Conservation (phyloP, 2,113 vertebrate species). For the Dendrocopos noguchii region DNA sequence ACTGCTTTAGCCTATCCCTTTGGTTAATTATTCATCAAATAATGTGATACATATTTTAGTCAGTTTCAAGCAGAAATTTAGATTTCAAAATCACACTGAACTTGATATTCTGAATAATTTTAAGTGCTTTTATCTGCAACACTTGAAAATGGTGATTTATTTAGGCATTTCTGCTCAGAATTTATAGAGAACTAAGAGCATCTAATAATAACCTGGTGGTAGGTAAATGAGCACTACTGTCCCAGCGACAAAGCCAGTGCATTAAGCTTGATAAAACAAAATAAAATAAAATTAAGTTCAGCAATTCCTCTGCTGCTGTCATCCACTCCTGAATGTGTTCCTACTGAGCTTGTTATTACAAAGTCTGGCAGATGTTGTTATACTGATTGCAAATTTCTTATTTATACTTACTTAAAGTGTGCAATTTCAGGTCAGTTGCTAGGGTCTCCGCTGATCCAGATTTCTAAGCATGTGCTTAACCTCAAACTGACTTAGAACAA, state of each 20-base stretch:
- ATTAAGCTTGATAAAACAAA: slow-evolving; percentile 40
- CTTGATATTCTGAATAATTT: slow-evolving; percentile 15
- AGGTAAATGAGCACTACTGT: slow-evolving; percentile 22
- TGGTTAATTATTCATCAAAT: slow-evolving; percentile 51
- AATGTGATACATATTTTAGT: slow-evolving; percentile 15
- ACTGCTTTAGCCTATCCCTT: neutral
- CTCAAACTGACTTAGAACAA: neutral
- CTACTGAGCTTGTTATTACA: slow-evolving; percentile 36
- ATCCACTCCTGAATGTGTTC: neutral
- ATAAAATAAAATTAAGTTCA: neutral
- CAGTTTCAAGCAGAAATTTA: slow-evolving; percentile 24
- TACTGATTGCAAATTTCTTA: slow-evolving; percentile 14
- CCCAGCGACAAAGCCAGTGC: neutral
- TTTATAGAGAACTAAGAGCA: slow-evolving; percentile 28
- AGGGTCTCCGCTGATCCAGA: neutral
- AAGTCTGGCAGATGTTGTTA: slow-evolving; percentile 32
- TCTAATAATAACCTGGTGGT: slow-evolving; percentile 53
- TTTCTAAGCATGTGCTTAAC: slow-evolving; percentile 27
- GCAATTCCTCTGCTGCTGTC: neutral
- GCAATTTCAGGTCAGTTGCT: slow-evolving; percentile 7
- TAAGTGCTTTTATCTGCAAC: slow-evolving; percentile 22
- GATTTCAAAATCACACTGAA: slow-evolving; percentile 40
- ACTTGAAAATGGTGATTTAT: slow-evolving; percentile 46
- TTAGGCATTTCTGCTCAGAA: slow-evolving; percentile 39
- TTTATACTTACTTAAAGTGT: neutral